phyloP scores from a whole-genome alignment of 2,113 vertebrate species.

The Nematolebias whitei region DNA sequence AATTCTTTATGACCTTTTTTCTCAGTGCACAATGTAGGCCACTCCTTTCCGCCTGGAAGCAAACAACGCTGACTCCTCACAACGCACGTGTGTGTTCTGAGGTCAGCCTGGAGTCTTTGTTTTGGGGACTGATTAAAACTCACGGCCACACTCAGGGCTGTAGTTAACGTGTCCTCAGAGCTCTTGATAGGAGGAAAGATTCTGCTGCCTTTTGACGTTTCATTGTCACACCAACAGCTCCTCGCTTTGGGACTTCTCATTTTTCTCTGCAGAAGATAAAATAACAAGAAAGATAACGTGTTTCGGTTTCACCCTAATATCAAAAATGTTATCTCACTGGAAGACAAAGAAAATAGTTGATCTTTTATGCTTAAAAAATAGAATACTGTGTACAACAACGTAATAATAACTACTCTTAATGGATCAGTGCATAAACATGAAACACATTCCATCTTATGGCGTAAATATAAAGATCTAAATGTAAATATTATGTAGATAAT shows the following conservation, averaged over 20 bases:
- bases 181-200: not conserved
- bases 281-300: not conserved
- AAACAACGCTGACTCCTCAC: slow-evolving; percentile 31
- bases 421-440: too few species aligned
- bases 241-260: not conserved
- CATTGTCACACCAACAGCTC: slow-evolving; percentile 40
- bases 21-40: slow-evolving; percentile 21
- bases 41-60: slow-evolving; percentile 50
- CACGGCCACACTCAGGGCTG: slow-evolving; percentile 2
- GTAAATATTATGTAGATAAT: not conserved
- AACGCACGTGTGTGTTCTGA: slow-evolving; percentile 2
- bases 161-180: not conserved
- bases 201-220: not conserved
- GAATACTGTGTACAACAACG: too few species aligned
- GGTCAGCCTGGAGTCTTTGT: slow-evolving; percentile 34
- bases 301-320: not conserved
- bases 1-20: slow-evolving; percentile 28
- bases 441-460: too few species aligned
- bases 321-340: too few species aligned
- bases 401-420: too few species aligned
- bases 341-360: too few species aligned
- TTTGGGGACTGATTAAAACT: slow-evolving; percentile 16
- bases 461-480: not conserved
- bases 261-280: slow-evolving; percentile 21
- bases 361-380: too few species aligned